Evolutionary conservation across 1,140 invertebrate species (phyloP), one percentile per base, ranked within the genome.

Genomic region (Monochamus saltuarius): DNA sequence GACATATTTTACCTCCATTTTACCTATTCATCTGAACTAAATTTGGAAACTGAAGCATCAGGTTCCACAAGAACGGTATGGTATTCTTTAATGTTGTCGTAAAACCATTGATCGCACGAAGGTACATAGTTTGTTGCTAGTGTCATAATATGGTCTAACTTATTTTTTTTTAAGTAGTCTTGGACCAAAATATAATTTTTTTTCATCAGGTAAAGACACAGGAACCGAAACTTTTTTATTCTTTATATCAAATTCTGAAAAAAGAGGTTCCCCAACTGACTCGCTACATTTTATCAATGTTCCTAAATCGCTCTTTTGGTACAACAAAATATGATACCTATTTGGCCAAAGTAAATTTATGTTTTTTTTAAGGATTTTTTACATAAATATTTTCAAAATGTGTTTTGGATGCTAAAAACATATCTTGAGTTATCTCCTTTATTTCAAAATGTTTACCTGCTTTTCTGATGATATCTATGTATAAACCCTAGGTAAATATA

Each of bases 41-140:
- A n/a, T n/a, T n/a, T n/a, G n/a, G n/a, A n/a, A n/a, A n/a, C n/a
- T n/a, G n/a, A n/a, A n/a, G n/a, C n/a, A n/a, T n/a, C n/a, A n/a
- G n/a, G n/a, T 55, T 40, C 52, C 17, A 14, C 40, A 42, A 40
- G 13, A 43, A 7, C 36, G 1, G 1, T 16, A 19, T 57, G 43
- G 37, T 47, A 46, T 34, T 56, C n/a, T 40, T 55, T 17, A 22
- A 55, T 43, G 7, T 46, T 19, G 6, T 46, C 11, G 39, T 45
- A 56, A 49, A 57, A 59, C 43, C 56, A 59, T 50, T 39, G 45
- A 19, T 59, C 46, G 42, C 37, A 51, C 14, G 13, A 4, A 2
- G 46, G 47, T 14, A 59, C 56, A 59, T 50, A 59, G 11, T 59
- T 59, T 50, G 1, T 49, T 35, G 45, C 45, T 9, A 49, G 56